Conservation (phyloP, 2,113 vertebrate genomes). For the Otis tarda region DNA sequence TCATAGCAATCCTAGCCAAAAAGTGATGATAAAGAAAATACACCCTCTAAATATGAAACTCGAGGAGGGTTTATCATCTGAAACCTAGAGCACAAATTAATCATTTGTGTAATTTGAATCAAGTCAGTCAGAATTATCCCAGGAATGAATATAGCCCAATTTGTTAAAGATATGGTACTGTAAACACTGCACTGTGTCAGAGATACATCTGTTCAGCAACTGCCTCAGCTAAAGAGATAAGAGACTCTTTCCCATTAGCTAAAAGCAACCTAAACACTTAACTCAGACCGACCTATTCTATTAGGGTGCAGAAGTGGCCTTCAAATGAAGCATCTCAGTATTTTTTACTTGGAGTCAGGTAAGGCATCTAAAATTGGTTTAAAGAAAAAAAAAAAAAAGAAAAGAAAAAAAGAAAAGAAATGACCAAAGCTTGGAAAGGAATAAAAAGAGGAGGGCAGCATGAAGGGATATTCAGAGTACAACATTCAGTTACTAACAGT, state of each 20-base stretch:
- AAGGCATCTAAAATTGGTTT: neutral
- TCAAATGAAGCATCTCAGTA: neutral
- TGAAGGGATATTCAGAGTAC: conserved; percentile 40
- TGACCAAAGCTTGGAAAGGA: conserved; percentile 13
- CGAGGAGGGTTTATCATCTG: neutral
- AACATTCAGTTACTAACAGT: conserved; percentile 42
- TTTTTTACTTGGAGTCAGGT: neutral
- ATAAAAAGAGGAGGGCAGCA: conserved; percentile 11
- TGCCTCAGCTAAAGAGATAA: conserved; percentile 12
- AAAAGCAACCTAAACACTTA: conserved; percentile 15
- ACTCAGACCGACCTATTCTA: neutral
- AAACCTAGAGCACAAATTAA: conserved; percentile 1
- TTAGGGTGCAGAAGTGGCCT: neutral
- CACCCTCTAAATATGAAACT: neutral
- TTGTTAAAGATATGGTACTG: conserved; percentile 30
- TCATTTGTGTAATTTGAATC: neutral
- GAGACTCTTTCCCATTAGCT: neutral
- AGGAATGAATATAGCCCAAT: neutral
- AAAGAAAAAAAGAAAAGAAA: conserved; percentile 8
- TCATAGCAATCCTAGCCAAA: neutral
- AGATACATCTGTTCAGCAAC: conserved; percentile 17
- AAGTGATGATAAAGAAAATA: neutral
- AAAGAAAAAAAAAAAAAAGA: neutral
- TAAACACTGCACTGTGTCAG: neutral
- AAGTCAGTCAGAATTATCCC: conserved; percentile 12